Percentiles rank a stretch among this genome's conserved stretches.
phyloP scores from a whole-genome alignment of 2,113 vertebrate genomes.

The Nanger granti region DNA sequence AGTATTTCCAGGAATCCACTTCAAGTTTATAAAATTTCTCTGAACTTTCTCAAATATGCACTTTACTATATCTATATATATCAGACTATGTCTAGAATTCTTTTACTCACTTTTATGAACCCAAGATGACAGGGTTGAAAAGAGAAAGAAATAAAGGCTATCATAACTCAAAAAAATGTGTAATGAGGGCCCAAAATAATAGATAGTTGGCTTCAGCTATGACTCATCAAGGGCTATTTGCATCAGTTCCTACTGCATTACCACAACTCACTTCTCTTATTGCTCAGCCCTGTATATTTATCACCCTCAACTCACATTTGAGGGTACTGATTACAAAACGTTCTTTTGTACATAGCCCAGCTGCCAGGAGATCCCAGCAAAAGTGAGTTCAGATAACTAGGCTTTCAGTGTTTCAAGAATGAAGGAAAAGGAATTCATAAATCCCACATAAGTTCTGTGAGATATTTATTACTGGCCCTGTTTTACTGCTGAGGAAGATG shows the following conservation, averaged over 20 bases:
- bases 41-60: neutral
- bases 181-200: neutral
- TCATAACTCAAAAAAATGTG: neutral
- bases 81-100: neutral
- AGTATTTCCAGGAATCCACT: neutral
- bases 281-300: neutral
- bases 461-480: neutral
- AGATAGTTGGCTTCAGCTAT: neutral
- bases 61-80: neutral
- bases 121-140: neutral
- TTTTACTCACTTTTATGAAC: neutral
- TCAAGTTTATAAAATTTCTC: neutral
- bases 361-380: neutral
- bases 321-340: constrained; percentile 9
- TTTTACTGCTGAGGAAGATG: neutral
- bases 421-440: neutral
- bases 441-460: neutral
- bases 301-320: neutral
- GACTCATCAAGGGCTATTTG: neutral
- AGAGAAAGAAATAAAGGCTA: neutral
- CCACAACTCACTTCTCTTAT: constrained; percentile 6
- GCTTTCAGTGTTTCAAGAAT: neutral
- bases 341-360: neutral
- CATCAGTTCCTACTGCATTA: neutral
- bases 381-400: neutral